Percentiles rank a stretch among this genome's conserved stretches.
Conservation (phyloP, 2,888 invertebrate species). For the Argyresthia albistria region DNA sequence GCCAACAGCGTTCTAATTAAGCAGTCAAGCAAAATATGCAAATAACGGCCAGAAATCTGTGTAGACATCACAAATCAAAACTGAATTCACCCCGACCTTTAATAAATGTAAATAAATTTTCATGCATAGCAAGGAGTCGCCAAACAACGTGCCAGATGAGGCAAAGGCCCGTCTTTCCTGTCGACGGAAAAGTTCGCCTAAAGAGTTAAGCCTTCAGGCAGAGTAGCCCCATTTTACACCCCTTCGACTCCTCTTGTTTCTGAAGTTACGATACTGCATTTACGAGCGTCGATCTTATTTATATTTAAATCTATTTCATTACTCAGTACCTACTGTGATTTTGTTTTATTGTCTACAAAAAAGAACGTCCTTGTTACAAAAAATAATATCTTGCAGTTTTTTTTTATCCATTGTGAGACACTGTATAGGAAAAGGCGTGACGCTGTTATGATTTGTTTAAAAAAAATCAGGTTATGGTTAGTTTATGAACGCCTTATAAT, state of each 20-base stretch:
- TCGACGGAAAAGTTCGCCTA: constrained; percentile 40
- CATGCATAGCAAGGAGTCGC: constrained; percentile 57
- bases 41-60: constrained; percentile 47
- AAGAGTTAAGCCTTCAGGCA: constrained; percentile 44
- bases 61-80: constrained; percentile 63
- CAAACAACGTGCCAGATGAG: constrained; percentile 60
- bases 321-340: neutral
- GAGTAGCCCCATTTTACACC: constrained; percentile 8
- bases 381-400: no score
- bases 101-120: constrained; percentile 69
- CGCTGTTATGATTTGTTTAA: no score
- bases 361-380: no score
- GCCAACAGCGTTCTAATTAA: constrained; percentile 31
- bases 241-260: constrained; percentile 16
- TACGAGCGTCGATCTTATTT: neutral
- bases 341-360: no score
- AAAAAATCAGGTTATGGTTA: no score
- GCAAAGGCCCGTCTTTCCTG: constrained; percentile 25
- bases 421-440: no score
- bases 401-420: no score
- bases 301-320: neutral
- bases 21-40: constrained; percentile 46
- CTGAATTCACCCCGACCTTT: constrained; percentile 40
- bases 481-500: no score
- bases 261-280: neutral